Base-by-base conservation (phyloP, 2,797 vertebrate species). In the Stomatorhinus walkeri region DNA sequence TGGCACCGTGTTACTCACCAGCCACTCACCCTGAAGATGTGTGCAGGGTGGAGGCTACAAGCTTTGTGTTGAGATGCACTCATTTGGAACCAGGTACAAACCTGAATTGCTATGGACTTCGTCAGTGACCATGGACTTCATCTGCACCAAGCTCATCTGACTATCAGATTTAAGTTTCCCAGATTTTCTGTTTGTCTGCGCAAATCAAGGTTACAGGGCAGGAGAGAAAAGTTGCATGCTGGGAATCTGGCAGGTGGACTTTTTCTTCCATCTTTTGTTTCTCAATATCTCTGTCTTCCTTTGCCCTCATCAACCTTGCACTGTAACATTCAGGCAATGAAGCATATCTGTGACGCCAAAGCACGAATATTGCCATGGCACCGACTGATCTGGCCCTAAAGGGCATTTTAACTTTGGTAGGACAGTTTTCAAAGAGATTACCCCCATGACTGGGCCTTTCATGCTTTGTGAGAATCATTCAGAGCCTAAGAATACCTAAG, bases 21-120 rank as follows among this genome's bases (percentile, higher is more conserved):
- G 92, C 92, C 93, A 92, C 91, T 93, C 92, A 91, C 92, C 90
- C 93, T 92, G 93, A 93, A 94, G 94, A 48, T 94, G 93, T 93
- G 89, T 89, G 94, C 93, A 92, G 6, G 40, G 16, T 36, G 64
- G 64, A 72, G 28, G 64, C 28, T 16, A 72, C 28, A 72, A 32
- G 3, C 4, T 72, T 72, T 36, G 32, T 76, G 32, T 36, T 76
- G 32, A 40, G 68, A 76, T 40, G 68, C 32, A 14, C 5, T 76
- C 14, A 76, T 40, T 6, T 76, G 68, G 12, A 76, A 76, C 68
- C 68, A 40, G 14, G 28, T 40, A 52, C 52, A n/a, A 40, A 24
- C 43, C 43, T 48, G 24, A n/a, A 83, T 83, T 46, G 79, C 24
- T 40, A 76, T 76, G 68, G 32, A 76, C 32, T 12, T 76, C 3